Evolutionary conservation across 2,113 vertebrate genomes (phyloP).

Genomic region (Halichoerus grypus): DNA sequence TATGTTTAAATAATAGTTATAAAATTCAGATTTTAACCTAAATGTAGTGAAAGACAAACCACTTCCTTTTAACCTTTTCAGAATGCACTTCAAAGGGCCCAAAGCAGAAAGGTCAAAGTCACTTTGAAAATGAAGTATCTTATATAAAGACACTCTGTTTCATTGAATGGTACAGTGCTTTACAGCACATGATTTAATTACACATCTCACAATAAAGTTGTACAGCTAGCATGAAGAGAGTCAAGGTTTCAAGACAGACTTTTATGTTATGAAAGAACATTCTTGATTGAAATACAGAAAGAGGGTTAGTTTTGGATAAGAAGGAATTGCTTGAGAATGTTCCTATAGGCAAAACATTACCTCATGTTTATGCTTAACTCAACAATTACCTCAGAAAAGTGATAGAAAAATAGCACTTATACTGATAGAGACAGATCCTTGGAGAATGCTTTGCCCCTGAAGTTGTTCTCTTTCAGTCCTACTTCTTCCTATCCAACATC

Average conservation of each 20-base stretch:
- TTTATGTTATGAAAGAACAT: neutral
- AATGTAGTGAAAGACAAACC: neutral
- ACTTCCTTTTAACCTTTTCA: neutral
- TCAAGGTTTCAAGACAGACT: neutral
- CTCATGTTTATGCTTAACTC: neutral
- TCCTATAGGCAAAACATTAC: neutral
- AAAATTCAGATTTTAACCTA: neutral
- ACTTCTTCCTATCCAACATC: neutral
- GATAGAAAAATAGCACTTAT: neutral
- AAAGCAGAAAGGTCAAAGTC: conserved; percentile 36
- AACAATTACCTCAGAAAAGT: neutral
- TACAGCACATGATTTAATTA: neutral
- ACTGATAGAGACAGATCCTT: neutral
- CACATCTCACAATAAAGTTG: neutral
- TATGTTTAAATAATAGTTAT: neutral
- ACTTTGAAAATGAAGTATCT: conserved; percentile 44
- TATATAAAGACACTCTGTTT: neutral
- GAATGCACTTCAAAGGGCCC: neutral
- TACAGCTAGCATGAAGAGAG: neutral
- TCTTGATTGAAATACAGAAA: neutral
- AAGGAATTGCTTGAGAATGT: neutral
- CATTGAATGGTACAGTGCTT: neutral
- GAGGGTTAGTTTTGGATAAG: neutral
- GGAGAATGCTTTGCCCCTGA: neutral
- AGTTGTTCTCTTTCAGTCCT: neutral